These are phyloP conservation scores for Lumbricus terrestris DNA, from an alignment of 2,888 invertebrate genomes.

Conservation along the genomic window DNA sequence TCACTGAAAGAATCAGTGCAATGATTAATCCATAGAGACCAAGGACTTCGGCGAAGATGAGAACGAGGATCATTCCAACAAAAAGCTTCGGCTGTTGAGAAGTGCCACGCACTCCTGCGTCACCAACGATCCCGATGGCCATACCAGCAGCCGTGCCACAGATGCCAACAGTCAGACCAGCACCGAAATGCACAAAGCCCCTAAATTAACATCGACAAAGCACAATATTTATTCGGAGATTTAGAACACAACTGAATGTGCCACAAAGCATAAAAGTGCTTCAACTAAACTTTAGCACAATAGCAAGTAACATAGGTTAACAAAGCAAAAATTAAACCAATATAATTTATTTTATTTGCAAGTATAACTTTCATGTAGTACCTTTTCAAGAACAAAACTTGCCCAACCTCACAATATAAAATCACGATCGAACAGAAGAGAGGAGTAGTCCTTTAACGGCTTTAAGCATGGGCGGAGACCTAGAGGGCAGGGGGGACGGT, in stretches of 20 bases:
- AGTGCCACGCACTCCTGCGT: constrained; percentile 97
- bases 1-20: constrained; percentile 97
- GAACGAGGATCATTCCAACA: constrained; percentile 99
- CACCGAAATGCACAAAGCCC: constrained; percentile 65
- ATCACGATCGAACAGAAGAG: no score
- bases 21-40: constrained; percentile 99
- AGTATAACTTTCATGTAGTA: no score
- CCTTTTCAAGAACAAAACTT: no score
- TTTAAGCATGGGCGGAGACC: no score
- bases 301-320: background rate
- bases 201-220: background rate
- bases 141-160: constrained; percentile 97
- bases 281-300: background rate
- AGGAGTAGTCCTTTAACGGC: no score
- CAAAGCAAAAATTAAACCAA: no score
- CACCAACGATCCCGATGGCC: constrained; percentile 99
- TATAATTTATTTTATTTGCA: no score
- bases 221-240: background rate
- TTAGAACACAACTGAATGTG: background rate
- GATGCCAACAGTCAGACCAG: constrained; percentile 94
- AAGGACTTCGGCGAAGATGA: constrained; percentile 99
- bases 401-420: no score
- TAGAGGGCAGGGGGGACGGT: no score
- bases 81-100: constrained; percentile 99
- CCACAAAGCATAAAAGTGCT: background rate